Evolutionary conservation across 1,140 invertebrate genomes (phyloP).

Genomic region (Agraylea sexmaculata): DNA sequence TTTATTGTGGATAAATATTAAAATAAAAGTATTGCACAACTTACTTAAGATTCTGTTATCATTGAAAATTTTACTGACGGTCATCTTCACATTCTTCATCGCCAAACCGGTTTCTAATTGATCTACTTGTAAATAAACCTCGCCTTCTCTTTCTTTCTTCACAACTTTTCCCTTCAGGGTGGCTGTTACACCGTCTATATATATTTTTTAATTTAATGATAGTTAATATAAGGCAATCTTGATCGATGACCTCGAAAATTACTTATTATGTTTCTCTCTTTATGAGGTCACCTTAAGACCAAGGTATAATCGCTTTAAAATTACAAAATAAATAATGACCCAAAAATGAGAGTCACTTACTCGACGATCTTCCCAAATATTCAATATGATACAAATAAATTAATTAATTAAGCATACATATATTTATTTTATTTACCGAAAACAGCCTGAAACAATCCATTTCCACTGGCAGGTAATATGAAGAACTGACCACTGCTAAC

Average conservation of each 20-base stretch:
- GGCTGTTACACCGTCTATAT: conserved; percentile 48
- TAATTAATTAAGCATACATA: too few relatives aligned
- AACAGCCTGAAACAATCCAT: conserved; percentile 54
- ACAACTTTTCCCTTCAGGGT: conserved; percentile 48
- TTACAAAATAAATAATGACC: too few relatives aligned
- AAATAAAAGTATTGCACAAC: conserved; percentile 22
- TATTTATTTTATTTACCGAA: conserved; percentile 49
- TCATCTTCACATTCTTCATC: conserved; percentile 53
- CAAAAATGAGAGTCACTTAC: too few relatives aligned
- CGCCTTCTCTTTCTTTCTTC: conserved; percentile 31
- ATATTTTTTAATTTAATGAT: too few relatives aligned
- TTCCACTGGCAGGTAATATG: conserved; percentile 58
- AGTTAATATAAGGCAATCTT: too few relatives aligned
- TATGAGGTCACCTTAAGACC: too few relatives aligned
- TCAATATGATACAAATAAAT: too few relatives aligned
- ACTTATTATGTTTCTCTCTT: too few relatives aligned
- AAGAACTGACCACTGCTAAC: conserved; percentile 57
- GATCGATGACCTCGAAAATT: too few relatives aligned
- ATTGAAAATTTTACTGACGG: conserved; percentile 53
- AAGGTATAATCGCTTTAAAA: too few relatives aligned
- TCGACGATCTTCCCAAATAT: too few relatives aligned
- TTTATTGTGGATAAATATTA: background rate
- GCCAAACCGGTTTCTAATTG: conserved; percentile 47
- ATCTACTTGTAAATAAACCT: conserved; percentile 51
- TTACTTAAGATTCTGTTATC: conserved; percentile 60